These are phyloP conservation scores for Cynodonichthys magdalenae DNA, from an alignment of 2,797 vertebrate genomes.

Conservation along the genomic window DNA sequence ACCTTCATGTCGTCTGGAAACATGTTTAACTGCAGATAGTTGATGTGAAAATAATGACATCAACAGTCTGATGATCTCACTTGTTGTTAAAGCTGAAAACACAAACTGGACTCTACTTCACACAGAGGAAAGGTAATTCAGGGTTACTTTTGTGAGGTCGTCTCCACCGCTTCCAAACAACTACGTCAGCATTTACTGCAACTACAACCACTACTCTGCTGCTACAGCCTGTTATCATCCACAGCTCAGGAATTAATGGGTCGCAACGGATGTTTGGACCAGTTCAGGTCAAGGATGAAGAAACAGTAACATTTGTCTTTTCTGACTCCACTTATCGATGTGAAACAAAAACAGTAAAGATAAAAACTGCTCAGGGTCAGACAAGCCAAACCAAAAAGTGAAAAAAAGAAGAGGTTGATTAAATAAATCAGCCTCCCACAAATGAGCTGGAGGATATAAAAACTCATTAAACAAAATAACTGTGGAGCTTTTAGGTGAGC, in stretches of 20 bases:
- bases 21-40: too few relatives aligned
- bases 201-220: not conserved
- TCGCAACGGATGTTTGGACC: not conserved
- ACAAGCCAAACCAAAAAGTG: not conserved
- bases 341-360: constrained; percentile 28
- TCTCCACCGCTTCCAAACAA: not conserved
- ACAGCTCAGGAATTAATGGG: not conserved
- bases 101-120: too few relatives aligned
- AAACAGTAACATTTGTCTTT: constrained; percentile 2
- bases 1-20: too few relatives aligned
- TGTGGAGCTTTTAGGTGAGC: too few relatives aligned
- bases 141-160: not conserved
- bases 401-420: not conserved
- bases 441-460: not conserved
- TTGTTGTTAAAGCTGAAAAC: too few relatives aligned
- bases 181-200: not conserved
- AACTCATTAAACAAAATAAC: not conserved
- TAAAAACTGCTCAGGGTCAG: constrained; percentile 10
- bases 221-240: not conserved
- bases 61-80: constrained; percentile 2
- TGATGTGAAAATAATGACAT: not conserved
- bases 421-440: not conserved
- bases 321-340: constrained; percentile 23
- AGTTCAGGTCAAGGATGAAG: constrained; percentile 10
- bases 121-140: not conserved